Conservation (phyloP, 2,113 vertebrate genomes). For the Rafetus swinhoei region DNA sequence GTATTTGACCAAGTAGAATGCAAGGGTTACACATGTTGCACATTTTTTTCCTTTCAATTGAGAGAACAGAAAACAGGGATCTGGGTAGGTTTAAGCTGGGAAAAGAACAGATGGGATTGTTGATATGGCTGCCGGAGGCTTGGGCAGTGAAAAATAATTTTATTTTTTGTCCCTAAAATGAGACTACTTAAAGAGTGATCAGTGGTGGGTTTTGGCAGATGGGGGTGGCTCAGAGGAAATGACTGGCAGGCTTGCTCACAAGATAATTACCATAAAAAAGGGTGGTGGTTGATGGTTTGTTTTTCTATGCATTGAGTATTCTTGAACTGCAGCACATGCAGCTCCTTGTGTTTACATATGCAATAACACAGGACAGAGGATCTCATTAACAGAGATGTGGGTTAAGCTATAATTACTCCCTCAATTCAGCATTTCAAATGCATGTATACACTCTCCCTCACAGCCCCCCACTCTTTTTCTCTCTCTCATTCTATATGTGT, state of each 20-base stretch:
- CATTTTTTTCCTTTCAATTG: constrained; percentile 56
- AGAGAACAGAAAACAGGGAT: constrained; percentile 74
- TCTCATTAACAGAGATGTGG: not conserved
- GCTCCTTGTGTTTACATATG: not conserved
- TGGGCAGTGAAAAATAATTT: constrained; percentile 68
- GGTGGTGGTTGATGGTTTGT: not conserved
- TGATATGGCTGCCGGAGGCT: constrained; percentile 75
- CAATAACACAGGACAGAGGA: not conserved
- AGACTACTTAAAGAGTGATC: constrained; percentile 69
- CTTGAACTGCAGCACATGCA: constrained; percentile 20
- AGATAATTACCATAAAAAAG: constrained; percentile 46
- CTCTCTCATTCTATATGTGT: too few species aligned
- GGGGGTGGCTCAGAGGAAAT: constrained; percentile 60
- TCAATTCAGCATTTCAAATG: not conserved
- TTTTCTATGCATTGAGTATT: constrained; percentile 7
- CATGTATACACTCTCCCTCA: too few species aligned
- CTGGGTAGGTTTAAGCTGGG: constrained; percentile 75
- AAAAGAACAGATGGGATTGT: constrained; percentile 79
- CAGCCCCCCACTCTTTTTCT: too few species aligned
- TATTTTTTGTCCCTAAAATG: constrained; percentile 64
- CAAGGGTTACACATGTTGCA: constrained; percentile 44
- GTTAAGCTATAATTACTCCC: not conserved
- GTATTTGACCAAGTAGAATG: not conserved
- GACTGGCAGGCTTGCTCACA: constrained; percentile 43
- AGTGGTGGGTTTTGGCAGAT: constrained; percentile 68